These are phyloP conservation scores for Oostethus manadensis DNA, from an alignment of 2,113 vertebrate species.

Conservation along the genomic window DNA sequence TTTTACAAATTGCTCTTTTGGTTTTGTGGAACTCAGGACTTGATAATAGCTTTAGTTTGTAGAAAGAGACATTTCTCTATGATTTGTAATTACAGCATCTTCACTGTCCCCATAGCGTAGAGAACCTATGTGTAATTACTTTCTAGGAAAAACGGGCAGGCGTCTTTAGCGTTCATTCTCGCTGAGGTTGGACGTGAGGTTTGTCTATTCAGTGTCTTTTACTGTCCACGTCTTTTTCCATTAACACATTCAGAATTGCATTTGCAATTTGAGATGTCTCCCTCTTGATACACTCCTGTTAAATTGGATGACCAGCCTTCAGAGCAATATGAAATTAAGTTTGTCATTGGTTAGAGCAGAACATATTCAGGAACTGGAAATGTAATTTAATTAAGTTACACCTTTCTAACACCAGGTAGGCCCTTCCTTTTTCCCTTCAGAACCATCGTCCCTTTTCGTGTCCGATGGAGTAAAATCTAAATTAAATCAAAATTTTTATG, in stretches of 20 bases:
- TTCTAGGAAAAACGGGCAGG: conserved; percentile 38
- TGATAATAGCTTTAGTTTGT: conserved; percentile 58
- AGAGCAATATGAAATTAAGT: neutral
- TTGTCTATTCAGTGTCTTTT: conserved; percentile 41
- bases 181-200: conserved; percentile 42
- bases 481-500: too few relatives aligned
- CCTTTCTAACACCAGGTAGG: neutral
- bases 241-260: conserved; percentile 22
- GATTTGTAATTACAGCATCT: conserved; percentile 53
- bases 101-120: conserved; percentile 38
- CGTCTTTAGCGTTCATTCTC: conserved; percentile 28
- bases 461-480: too few relatives aligned
- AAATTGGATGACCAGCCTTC: conserved; percentile 9
- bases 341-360: conserved; percentile 2
- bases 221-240: conserved; percentile 11
- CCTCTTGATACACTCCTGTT: conserved; percentile 13
- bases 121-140: conserved; percentile 52
- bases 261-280: conserved; percentile 7
- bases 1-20: conserved; percentile 60
- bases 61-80: conserved; percentile 43
- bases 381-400: neutral
- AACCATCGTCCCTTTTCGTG: neutral
- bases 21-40: conserved; percentile 54
- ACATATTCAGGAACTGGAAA: neutral
- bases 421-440: neutral